Evolutionary conservation across 2,113 vertebrate species (phyloP), one percentile per base, ranked within the genome.

Genomic region (Edolisoma coerulescens): DNA sequence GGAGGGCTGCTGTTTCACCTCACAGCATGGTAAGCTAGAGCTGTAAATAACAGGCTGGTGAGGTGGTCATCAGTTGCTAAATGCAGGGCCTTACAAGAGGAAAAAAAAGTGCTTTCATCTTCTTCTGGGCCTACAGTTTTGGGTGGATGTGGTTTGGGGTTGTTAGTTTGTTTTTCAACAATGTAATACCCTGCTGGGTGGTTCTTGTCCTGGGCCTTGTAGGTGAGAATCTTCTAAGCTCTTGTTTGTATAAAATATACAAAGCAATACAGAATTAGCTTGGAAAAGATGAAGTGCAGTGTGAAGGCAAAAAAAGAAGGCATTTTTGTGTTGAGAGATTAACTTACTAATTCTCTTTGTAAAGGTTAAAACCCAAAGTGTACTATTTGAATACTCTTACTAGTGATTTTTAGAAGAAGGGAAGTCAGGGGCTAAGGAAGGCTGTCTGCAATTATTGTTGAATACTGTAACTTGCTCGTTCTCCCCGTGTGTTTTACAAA

Each of bases 1-100:
- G 94, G 16, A 98, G 98, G 97, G 96, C 98, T 90, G 96, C 96
- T 9, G 14, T 91, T 67, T 97, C 97, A 30, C 94, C 98, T 70
- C 95, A 96, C 3, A 78, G 96, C 80, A 33, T 97, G 98, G 98
- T 98, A 96, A 97, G 96, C n/a, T 3, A 12, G 45, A 77, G 9
- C 50, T 53, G 1, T 11, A 28, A 61, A 10, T 26, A 28, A 37
- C 6, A 6, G 18, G 17, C 41, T 33, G 35, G 11, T 13, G 50
- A 33, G 8, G 19, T 27, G 16, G 32, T 23, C 4, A 2, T 32
- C 13, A 10, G 17, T 32, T 44, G 32, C 69, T 71, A 26, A 80
- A 52, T 24, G 6, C 18, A 54, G 39, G 56, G 30, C 54, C 39
- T 64, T 68, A 15, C 53, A 61, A 27, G 18, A 8, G 24, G 11